A percentile compares a stretch with the other conserved stretches of the same genome.
phyloP scores from a whole-genome alignment of 2,888 invertebrate genomes.

The Drosophila peninsularis region DNA sequence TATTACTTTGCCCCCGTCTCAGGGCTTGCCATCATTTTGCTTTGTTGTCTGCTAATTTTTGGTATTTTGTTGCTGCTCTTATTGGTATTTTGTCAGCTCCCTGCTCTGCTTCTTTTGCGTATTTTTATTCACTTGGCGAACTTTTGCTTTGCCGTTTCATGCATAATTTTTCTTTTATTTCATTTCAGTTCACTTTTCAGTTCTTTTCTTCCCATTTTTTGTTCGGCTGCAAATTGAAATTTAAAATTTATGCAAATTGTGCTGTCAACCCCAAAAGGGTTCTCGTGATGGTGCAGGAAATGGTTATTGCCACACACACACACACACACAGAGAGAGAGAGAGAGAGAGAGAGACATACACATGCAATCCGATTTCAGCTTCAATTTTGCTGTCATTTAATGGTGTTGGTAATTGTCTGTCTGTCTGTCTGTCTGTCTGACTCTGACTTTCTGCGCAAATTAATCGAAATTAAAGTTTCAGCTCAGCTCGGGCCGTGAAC shows the following conservation, averaged over 20 bases:
- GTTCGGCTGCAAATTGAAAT: conserved; percentile 72
- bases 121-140: conserved; percentile 31
- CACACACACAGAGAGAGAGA: conserved; percentile 4
- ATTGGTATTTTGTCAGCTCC: conserved; percentile 15
- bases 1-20: background rate
- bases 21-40: conserved; percentile 11
- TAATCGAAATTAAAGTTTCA: conserved; percentile 73
- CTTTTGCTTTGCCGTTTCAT: conserved; percentile 32
- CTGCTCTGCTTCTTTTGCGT: conserved; percentile 7
- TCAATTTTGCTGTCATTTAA: conserved; percentile 60
- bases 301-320: conserved; percentile 58
- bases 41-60: conserved; percentile 78
- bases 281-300: conserved; percentile 52
- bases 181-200: conserved; percentile 53
- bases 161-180: conserved; percentile 57
- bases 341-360: background rate
- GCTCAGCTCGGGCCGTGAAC: conserved; percentile 33
- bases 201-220: conserved; percentile 24
- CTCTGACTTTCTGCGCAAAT: conserved; percentile 39
- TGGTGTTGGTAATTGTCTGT: conserved; percentile 67
- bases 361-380: conserved; percentile 32
- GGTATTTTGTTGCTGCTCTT: conserved; percentile 14
- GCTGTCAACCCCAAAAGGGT: conserved; percentile 72
- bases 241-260: conserved; percentile 80
- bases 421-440: conserved; percentile 22